Percentiles rank a stretch among this genome's conserved stretches.
These are phyloP conservation scores for human DNA, from an alignment of 2,113 vertebrate species.

Conservation along the genomic window GRCh38 chr17:56429001-56429500, in stretches of 20 bases:
- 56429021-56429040: not conserved
- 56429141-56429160: not conserved
- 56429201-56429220: not conserved
- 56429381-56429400: conserved; percentile 14
- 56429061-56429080: not conserved
- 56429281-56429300: not conserved
- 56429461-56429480: conserved; percentile 22
- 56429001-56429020: not conserved
- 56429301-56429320: not conserved
- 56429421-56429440: not conserved
- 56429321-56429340: not conserved
- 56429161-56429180: not conserved
- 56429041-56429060: not conserved
- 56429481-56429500: conserved; percentile 45
- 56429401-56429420: not conserved
- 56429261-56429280: not conserved
- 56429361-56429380: not conserved
- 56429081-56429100: not conserved
- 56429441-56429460: conserved; percentile 20
- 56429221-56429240: not conserved
- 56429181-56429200: not conserved
- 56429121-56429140: not conserved
- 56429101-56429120: not conserved
- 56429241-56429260: not conserved
- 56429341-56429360: not conserved